Conservation (phyloP, 37 sponge, comb jelly and placozoan species). For the Ephydatia muelleri region DNA sequence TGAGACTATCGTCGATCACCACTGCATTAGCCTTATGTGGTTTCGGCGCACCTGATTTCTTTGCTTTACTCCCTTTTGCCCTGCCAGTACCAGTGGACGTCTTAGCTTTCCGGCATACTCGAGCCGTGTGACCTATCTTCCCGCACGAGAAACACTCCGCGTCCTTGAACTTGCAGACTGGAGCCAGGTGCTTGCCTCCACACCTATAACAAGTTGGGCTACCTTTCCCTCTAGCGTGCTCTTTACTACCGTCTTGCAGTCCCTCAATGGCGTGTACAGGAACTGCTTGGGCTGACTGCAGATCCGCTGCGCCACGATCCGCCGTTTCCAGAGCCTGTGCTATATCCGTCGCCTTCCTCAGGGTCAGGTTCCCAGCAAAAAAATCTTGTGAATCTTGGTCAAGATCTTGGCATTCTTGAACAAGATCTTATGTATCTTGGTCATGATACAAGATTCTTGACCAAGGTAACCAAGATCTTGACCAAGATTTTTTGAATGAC, state of each 20-base stretch:
- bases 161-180: constrained; percentile 32
- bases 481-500: too few relatives aligned
- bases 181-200: constrained; percentile 28
- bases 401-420: too few relatives aligned
- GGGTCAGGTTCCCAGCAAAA: constrained; percentile 34
- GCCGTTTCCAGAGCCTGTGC: constrained; percentile 44
- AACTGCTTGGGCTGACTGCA: not conserved
- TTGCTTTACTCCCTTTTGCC: not conserved
- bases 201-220: constrained; percentile 38
- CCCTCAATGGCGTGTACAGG: not conserved
- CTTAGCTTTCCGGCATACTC: constrained; percentile 24
- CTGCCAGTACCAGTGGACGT: not conserved
- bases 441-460: too few relatives aligned
- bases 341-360: constrained; percentile 19
- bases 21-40: not conserved
- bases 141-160: constrained; percentile 25
- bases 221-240: too few relatives aligned
- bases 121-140: constrained; percentile 47
- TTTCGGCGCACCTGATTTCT: not conserved
- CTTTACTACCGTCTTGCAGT: not conserved
- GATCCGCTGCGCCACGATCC: constrained; percentile 22
- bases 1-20: not conserved
- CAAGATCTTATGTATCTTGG: too few relatives aligned
- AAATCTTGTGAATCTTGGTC: too few relatives aligned
- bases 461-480: too few relatives aligned